Conservation (phyloP, 1,140 invertebrate genomes). For the Leptinotarsa lineolata region DNA sequence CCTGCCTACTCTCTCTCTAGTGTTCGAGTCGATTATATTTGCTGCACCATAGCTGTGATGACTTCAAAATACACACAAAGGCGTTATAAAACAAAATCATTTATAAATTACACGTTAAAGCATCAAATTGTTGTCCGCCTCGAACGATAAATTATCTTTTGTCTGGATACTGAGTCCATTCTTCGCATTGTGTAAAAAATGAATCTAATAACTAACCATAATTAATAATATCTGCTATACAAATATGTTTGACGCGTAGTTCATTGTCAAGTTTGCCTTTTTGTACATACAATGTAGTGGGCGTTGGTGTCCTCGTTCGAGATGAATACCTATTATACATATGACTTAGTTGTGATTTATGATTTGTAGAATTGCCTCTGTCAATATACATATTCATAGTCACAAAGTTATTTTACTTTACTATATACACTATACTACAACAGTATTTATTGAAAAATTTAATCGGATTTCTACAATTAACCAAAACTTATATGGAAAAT, state of each 20-base stretch:
- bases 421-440: no score
- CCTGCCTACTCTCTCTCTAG: constrained; percentile 51
- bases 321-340: constrained; percentile 6
- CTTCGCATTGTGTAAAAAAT: constrained; percentile 27
- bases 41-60: constrained; percentile 42
- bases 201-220: constrained; percentile 25
- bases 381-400: no score
- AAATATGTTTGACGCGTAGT: constrained; percentile 23
- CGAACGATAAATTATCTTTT: constrained; percentile 54
- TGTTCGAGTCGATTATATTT: constrained; percentile 42
- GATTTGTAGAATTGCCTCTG: constrained; percentile 16
- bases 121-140: constrained; percentile 55
- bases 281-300: not conserved
- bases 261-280: constrained; percentile 1
- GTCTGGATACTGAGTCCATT: constrained; percentile 31
- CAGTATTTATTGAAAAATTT: no score
- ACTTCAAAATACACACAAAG: constrained; percentile 52
- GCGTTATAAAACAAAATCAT: constrained; percentile 55
- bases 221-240: constrained; percentile 28
- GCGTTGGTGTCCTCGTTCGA: not conserved
- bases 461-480: no score
- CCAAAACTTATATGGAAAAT: no score
- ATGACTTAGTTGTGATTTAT: constrained; percentile 7
- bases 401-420: no score
- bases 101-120: constrained; percentile 56